These are phyloP conservation scores for Papilio glaucus DNA, from an alignment of 1,140 invertebrate species.

Conservation along the genomic window DNA sequence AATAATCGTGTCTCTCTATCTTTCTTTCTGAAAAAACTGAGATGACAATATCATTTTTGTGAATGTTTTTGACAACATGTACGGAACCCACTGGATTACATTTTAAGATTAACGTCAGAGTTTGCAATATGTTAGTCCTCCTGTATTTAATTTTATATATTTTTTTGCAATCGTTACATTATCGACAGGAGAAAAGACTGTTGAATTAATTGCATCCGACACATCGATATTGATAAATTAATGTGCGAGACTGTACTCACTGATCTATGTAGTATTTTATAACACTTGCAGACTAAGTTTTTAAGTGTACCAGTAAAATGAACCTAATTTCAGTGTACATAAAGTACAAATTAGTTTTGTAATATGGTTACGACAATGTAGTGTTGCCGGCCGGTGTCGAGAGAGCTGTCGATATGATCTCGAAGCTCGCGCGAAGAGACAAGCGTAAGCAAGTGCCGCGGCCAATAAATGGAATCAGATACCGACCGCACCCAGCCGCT, in stretches of 20 bases:
- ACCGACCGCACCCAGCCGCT: background rate
- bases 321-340: background rate
- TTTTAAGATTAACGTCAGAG: no score
- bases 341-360: background rate
- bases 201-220: slow-evolving; percentile 5
- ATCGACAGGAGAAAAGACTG: background rate
- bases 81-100: no score
- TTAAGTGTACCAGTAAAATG: background rate
- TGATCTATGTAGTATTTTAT: background rate
- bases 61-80: no score
- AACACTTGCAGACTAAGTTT: background rate
- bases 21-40: no score
- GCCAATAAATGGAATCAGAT: slow-evolving; percentile 2
- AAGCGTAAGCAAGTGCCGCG: background rate
- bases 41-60: no score
- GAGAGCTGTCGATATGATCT: slow-evolving; percentile 22
- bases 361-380: slow-evolving; percentile 3
- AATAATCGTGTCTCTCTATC: no score
- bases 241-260: background rate
- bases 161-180: background rate
- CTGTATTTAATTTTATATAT: background rate
- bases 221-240: slow-evolving; percentile 1
- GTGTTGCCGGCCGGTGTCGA: background rate
- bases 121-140: no score
- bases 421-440: slow-evolving; percentile 5